Evolutionary conservation across 2,888 invertebrate species (phyloP).

Genomic region (Leptinotarsa haldemani): DNA sequence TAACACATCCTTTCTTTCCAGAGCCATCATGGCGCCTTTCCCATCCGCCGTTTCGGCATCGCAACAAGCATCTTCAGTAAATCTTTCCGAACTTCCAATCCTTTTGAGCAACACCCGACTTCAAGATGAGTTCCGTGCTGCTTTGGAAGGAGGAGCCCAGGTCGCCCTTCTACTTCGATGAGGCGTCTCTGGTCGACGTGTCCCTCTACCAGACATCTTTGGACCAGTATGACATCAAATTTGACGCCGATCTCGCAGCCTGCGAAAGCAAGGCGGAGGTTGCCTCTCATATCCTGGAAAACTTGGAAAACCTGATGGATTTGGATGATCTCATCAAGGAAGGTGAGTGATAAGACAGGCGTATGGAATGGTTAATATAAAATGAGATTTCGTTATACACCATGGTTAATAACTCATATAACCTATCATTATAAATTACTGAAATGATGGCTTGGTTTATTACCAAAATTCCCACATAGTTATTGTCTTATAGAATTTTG

Average conservation of each 20-base stretch:
- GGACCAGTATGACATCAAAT: conserved; percentile 60
- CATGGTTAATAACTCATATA: no score
- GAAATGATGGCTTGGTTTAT: no score
- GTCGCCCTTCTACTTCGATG: conserved; percentile 67
- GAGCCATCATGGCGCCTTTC: conserved; percentile 86
- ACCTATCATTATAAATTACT: no score
- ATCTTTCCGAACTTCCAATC: conserved; percentile 54
- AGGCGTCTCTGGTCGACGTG: conserved; percentile 57
- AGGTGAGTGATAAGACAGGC: conserved; percentile 64
- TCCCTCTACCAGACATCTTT: conserved; percentile 59
- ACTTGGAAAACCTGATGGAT: conserved; percentile 65
- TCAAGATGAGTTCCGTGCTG: conserved; percentile 58
- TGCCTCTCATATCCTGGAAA: conserved; percentile 75
- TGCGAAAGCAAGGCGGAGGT: conserved; percentile 69
- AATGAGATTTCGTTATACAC: neutral
- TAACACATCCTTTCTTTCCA: conserved; percentile 62
- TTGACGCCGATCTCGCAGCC: conserved; percentile 48
- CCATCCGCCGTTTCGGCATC: conserved; percentile 74
- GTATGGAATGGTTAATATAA: neutral
- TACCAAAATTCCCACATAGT: no score
- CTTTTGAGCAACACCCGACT: conserved; percentile 46
- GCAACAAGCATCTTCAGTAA: conserved; percentile 64
- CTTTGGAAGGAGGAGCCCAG: conserved; percentile 69
- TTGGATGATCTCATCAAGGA: conserved; percentile 77
- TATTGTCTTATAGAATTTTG: no score